Percentiles rank a stretch among this genome's conserved stretches.
These are phyloP conservation scores for Lathamus discolor DNA, from an alignment of 2,113 vertebrate genomes.

Conservation along the genomic window DNA sequence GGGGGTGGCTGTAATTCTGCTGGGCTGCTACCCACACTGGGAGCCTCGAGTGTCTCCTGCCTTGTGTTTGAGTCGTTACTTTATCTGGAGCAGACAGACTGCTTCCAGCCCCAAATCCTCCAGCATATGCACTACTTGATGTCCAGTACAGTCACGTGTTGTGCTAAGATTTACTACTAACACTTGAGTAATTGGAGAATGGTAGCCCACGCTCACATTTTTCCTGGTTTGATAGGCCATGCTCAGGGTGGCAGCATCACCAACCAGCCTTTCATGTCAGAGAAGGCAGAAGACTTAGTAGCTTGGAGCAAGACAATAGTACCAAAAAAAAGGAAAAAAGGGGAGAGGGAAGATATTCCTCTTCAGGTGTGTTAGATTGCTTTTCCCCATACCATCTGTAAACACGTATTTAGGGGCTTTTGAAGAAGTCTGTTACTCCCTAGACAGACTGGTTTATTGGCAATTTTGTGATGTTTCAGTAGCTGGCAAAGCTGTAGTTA, in stretches of 20 bases:
- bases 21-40: background rate
- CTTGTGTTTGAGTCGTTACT: background rate
- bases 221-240: background rate
- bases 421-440: background rate
- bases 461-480: background rate
- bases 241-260: background rate
- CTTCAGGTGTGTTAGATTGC: background rate
- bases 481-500: background rate
- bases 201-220: background rate
- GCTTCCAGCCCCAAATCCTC: background rate
- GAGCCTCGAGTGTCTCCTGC: background rate
- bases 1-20: background rate
- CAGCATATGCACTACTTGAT: background rate
- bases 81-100: slow-evolving; percentile 1
- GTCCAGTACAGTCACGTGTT: background rate
- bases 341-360: background rate
- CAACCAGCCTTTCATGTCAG: background rate
- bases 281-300: background rate
- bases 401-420: background rate
- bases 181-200: background rate
- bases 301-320: background rate
- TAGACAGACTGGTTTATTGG: background rate
- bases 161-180: background rate
- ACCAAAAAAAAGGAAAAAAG: background rate
- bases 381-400: background rate